Conservation (phyloP, 2,113 vertebrate genomes). For the Chaenocephalus aceratus region DNA sequence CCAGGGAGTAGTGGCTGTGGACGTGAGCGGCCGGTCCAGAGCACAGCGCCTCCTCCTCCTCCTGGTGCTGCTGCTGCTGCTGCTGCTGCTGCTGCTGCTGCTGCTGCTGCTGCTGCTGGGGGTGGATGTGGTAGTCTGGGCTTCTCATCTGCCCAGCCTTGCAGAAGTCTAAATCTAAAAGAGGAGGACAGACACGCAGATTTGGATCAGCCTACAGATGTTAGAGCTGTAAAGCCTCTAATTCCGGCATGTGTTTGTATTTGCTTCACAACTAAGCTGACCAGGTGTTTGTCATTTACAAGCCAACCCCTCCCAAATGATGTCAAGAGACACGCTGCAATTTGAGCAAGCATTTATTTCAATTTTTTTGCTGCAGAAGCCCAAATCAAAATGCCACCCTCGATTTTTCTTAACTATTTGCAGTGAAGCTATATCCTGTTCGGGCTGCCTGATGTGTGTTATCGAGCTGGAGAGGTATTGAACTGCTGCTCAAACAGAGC, state of each 20-base stretch:
- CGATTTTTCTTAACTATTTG: slow-evolving; percentile 73
- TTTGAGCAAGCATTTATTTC: slow-evolving; percentile 70
- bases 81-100: slow-evolving; percentile 66
- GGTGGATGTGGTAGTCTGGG: slow-evolving; percentile 87
- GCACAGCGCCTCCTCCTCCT: slow-evolving; percentile 83
- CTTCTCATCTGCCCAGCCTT: slow-evolving; percentile 90
- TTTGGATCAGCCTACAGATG: slow-evolving; percentile 13
- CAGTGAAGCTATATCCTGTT: slow-evolving; percentile 66
- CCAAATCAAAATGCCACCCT: slow-evolving; percentile 70
- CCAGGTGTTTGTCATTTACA: slow-evolving; percentile 67
- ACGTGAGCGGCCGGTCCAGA: slow-evolving; percentile 69
- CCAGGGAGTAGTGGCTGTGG: slow-evolving; percentile 89
- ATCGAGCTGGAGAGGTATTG: slow-evolving; percentile 80
- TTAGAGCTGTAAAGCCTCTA: slow-evolving; percentile 42
- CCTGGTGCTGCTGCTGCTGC: slow-evolving; percentile 67
- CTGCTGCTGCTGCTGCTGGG: slow-evolving; percentile 73
- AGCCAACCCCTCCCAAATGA: slow-evolving; percentile 57
- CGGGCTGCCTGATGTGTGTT: slow-evolving; percentile 73
- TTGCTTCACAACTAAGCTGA: slow-evolving; percentile 55
- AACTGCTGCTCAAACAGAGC: slow-evolving; percentile 84
- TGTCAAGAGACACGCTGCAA: slow-evolving; percentile 57
- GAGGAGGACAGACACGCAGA: slow-evolving; percentile 25
- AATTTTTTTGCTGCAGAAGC: slow-evolving; percentile 37
- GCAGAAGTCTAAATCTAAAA: slow-evolving; percentile 92
- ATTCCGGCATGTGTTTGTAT: slow-evolving; percentile 44